A percentile compares a stretch with the other conserved stretches of the same genome.
Evolutionary conservation across 2,113 vertebrate genomes (phyloP).

Genomic region (Sinocyclocheilus grahami): DNA sequence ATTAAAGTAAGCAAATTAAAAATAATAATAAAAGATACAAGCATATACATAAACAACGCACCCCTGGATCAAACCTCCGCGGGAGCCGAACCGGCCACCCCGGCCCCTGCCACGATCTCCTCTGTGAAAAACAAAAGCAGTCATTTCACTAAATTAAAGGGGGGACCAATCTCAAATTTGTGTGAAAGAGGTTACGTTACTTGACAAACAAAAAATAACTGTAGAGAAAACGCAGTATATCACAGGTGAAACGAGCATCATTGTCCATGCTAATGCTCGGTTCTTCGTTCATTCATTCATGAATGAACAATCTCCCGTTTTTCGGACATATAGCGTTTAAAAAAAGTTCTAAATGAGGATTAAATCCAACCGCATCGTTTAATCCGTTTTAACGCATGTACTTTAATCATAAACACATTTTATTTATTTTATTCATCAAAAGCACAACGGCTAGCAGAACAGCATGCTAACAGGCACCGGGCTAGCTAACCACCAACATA

Average conservation of each 20-base stretch:
- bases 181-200: no score
- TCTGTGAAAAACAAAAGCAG: constrained; percentile 69
- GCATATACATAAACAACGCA: constrained; percentile 64
- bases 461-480: not conserved
- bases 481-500: not conserved
- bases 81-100: constrained; percentile 87
- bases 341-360: not conserved
- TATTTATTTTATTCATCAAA: not conserved
- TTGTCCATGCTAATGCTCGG: not conserved
- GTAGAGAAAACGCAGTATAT: no score
- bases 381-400: not conserved
- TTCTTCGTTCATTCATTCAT: not conserved
- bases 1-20: not conserved
- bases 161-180: no score
- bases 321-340: not conserved
- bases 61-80: constrained; percentile 88
- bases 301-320: not conserved
- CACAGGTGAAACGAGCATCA: not conserved
- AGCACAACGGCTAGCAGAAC: not conserved
- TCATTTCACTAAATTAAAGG: not conserved
- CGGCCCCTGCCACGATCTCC: constrained; percentile 90
- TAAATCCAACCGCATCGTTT: not conserved
- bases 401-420: not conserved
- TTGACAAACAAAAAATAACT: no score
- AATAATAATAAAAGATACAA: not conserved